Conservation (phyloP, 35 echinoderm and acorn worm genomes). For the Apostichopus californicus region DNA sequence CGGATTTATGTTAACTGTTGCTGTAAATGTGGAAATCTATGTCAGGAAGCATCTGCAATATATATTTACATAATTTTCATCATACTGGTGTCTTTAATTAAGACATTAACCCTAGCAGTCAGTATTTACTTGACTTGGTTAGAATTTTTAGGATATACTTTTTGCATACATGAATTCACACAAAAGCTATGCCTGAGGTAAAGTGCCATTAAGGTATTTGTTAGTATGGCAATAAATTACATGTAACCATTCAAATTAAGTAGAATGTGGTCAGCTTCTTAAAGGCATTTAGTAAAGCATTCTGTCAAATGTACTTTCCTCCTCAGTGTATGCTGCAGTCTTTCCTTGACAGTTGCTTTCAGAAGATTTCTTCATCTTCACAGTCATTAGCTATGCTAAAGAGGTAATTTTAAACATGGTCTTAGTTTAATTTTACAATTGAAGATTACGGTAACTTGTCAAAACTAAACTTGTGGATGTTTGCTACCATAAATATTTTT, state of each 20-base stretch:
- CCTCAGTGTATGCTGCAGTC: conserved; percentile 77
- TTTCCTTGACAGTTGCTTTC: conserved; percentile 89
- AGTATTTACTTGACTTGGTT: no score
- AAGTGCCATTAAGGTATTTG: no score
- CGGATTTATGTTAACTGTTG: not conserved
- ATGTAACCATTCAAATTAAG: no score
- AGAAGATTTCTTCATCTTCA: conserved; percentile 76
- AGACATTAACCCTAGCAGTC: no score
- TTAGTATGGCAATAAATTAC: no score
- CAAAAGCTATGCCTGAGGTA: no score
- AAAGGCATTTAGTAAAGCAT: not conserved
- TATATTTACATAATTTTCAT: no score
- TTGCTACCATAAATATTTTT: no score
- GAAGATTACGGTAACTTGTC: not conserved
- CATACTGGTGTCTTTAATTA: no score
- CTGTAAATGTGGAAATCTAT: not conserved
- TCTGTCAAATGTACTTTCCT: not conserved
- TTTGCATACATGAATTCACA: no score
- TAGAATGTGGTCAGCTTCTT: not conserved
- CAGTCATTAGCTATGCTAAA: conserved; percentile 74
- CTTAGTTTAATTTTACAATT: no score
- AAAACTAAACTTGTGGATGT: not conserved
- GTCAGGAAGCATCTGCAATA: not conserved
- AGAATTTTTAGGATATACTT: no score
- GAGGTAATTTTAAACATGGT: conserved; percentile 57